These are phyloP conservation scores for Ennomos quercinarius DNA, from an alignment of 2,888 invertebrate genomes.

Conservation along the genomic window DNA sequence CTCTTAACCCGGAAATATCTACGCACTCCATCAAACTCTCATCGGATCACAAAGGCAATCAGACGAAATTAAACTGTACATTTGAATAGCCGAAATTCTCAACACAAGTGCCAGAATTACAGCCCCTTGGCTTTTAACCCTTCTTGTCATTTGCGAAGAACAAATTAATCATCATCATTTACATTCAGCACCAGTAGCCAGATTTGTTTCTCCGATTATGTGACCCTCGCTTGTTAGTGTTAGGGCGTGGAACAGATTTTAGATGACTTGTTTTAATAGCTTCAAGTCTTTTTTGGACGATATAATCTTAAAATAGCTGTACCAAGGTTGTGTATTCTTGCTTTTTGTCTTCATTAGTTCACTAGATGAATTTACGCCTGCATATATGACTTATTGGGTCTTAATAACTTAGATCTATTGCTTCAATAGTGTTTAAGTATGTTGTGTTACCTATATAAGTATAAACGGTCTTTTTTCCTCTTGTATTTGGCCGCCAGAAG, in stretches of 20 bases:
- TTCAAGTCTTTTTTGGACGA: slow-evolving; percentile 63
- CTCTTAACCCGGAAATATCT: slow-evolving; percentile 80
- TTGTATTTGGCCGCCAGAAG: too few relatives aligned
- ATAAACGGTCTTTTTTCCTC: too few relatives aligned
- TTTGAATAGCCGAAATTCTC: slow-evolving; percentile 69
- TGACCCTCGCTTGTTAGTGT: slow-evolving; percentile 79
- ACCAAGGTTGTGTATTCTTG: background rate
- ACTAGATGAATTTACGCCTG: background rate
- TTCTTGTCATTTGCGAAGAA: slow-evolving; percentile 83
- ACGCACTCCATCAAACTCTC: slow-evolving; percentile 77
- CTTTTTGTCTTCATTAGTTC: background rate
- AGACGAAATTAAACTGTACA: slow-evolving; percentile 73
- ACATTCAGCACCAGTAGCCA: slow-evolving; percentile 82
- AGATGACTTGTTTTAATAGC: slow-evolving; percentile 72
- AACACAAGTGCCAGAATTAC: slow-evolving; percentile 75
- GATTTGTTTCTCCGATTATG: slow-evolving; percentile 85
- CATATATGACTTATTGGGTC: too few relatives aligned
- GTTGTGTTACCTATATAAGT: too few relatives aligned
- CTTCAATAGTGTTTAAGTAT: too few relatives aligned
- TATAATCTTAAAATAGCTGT: slow-evolving; percentile 3
- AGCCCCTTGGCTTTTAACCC: slow-evolving; percentile 78
- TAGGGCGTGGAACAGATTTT: slow-evolving; percentile 71
- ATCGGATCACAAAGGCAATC: slow-evolving; percentile 78
- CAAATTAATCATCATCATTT: slow-evolving; percentile 86
- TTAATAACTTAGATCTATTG: too few relatives aligned